Percentiles rank a stretch among this genome's conserved stretches.
These are phyloP conservation scores for Drosophila obscura DNA, from an alignment of 1,140 invertebrate genomes.

Conservation along the genomic window DNA sequence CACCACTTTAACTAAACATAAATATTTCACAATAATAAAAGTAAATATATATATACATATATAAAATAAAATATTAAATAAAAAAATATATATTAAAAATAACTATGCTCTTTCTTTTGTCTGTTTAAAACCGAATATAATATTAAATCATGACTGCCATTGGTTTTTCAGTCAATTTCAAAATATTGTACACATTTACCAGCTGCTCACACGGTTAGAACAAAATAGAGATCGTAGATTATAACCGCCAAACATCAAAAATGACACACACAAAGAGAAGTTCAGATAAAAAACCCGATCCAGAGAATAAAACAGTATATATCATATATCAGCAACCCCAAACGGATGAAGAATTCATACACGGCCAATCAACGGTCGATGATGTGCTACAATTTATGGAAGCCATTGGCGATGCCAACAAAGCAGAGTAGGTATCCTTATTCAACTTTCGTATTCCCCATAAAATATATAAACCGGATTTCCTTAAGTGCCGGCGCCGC, in stretches of 20 bases:
- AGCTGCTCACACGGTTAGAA: too few relatives aligned
- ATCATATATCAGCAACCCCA: constrained; percentile 20
- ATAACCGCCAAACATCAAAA: too few relatives aligned
- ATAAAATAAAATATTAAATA: too few relatives aligned
- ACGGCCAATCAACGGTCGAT: constrained; percentile 17
- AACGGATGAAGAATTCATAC: constrained; percentile 45
- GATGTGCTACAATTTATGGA: constrained; percentile 40
- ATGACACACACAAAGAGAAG: too few relatives aligned
- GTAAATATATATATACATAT: background rate
- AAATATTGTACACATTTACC: too few relatives aligned
- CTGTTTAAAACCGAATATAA: too few relatives aligned
- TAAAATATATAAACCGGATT: too few relatives aligned
- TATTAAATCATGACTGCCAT: too few relatives aligned
- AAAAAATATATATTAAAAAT: too few relatives aligned
- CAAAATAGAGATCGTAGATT: too few relatives aligned
- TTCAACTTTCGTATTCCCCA: background rate
- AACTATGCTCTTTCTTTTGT: too few relatives aligned
- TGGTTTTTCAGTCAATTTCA: too few relatives aligned
- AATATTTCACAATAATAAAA: constrained; percentile 9
- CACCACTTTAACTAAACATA: background rate
- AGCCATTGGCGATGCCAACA: constrained; percentile 21
- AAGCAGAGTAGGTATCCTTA: constrained; percentile 35
- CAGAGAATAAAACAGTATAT: background rate
- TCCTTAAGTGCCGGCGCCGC: background rate
- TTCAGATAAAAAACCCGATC: background rate